Conservation (phyloP, 1,140 invertebrate species). For the Leptopilina clavipes region DNA sequence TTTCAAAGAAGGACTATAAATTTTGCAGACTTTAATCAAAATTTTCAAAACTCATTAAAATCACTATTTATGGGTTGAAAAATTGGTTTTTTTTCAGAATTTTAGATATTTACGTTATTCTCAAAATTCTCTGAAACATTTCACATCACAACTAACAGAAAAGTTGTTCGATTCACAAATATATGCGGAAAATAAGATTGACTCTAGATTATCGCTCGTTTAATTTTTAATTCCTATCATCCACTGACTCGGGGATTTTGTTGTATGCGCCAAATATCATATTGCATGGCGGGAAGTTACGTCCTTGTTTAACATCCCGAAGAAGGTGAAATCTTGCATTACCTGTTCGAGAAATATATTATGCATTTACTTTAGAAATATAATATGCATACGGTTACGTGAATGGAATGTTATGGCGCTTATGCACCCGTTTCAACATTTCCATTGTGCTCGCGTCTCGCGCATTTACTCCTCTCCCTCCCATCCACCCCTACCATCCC, state of each 20-base stretch:
- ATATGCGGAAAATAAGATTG: too few relatives aligned
- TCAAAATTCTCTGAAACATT: too few relatives aligned
- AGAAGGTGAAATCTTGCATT: slow-evolving; percentile 30
- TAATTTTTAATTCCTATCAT: not conserved
- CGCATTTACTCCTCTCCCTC: not conserved
- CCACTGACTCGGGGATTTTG: not conserved
- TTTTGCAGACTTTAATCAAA: too few relatives aligned
- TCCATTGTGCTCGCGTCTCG: slow-evolving; percentile 20
- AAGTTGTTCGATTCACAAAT: too few relatives aligned
- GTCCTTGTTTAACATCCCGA: not conserved
- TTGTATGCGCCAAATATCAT: not conserved
- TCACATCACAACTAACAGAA: too few relatives aligned
- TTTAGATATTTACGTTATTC: too few relatives aligned
- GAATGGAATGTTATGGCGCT: slow-evolving; percentile 9
- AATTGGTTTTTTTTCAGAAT: too few relatives aligned
- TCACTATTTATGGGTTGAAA: too few relatives aligned
- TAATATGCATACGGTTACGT: slow-evolving; percentile 32
- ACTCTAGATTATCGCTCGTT: too few relatives aligned
- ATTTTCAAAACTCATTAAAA: not conserved
- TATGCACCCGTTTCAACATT: slow-evolving; percentile 5
- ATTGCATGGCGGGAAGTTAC: not conserved
- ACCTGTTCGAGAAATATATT: slow-evolving; percentile 30
- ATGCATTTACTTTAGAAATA: slow-evolving; percentile 30
- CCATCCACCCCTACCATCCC: not conserved
- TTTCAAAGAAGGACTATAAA: not conserved